Evolutionary conservation across 2,113 vertebrate genomes (phyloP), one percentile per base, ranked within the genome.

Genomic region (Ictalurus punctatus): DNA sequence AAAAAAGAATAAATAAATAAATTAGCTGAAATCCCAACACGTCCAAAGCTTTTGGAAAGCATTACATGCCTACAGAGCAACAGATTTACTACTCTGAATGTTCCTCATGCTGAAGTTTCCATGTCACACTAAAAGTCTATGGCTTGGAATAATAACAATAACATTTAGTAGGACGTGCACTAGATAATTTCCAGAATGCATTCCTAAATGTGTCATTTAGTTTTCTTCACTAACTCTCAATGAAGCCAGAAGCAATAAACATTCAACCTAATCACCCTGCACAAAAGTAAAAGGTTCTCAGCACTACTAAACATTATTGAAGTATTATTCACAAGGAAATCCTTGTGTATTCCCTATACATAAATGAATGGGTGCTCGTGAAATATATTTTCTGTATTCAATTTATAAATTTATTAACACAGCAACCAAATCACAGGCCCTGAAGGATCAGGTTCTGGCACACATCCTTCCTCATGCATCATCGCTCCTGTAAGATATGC

Each of bases 81-180:
- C 78, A 40, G 54, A 82, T 90, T 85, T 74, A 85, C 40, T 56
- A 44, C 61, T 63, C 58, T 61, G 17, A 81, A 73, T 52, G n/a
- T 52, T 63, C 7, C 7, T 83, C 4, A 10, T 40, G n/a, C 44
- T 73, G 21, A 71, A 88, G 63, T 79, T n/a, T 78, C 25, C 37
- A 67, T 76, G 73, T 73, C 30, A 52, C 56, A 34, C 37, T 85
- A 88, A 85, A 73, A 63, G 56, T 88, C 14, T 83, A 59, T 73
- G 73, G 3, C 30, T 85, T 87, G 59, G 19, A 88, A 63, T 90
- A 80, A 80, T 80, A 69, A 81, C 40, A 84, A 84, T 76, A 81
- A 82, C 80, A 58, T 34, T 69, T 44, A 81, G 59, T 6, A 71
- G 52, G 63, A 58, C 86, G 59, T 73, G 54, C 54, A 76, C 76